Evolutionary conservation across 2,888 invertebrate species (phyloP), one percentile per base, ranked within the genome.

Genomic region (Mimachlamys varia): DNA sequence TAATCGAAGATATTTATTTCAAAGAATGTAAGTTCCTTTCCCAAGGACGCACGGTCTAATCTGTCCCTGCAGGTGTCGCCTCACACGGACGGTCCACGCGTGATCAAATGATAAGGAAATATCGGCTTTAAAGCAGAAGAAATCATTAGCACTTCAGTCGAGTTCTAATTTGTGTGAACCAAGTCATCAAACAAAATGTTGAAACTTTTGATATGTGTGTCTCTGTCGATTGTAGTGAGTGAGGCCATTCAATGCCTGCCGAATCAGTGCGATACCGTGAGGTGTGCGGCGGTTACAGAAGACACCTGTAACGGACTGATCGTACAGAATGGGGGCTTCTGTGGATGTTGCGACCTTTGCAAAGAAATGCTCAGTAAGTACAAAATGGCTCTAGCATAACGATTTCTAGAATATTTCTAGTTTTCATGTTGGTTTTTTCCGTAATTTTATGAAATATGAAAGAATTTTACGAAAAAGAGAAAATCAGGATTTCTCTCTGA

Each of bases 281-380:
- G 90, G 22, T 94, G 94, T 90, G 92, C 92, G 0, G 90, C 91
- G 3, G 90, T 93, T 27, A 90, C 89, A 4, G 91, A 88, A 2
- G 91, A 91, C 22, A 92, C 88, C 49, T 94, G 94, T 90, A 88
- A 90, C 19, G 93, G 93, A 2, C 19, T 76, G 2, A 58, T 93
- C n/a, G 92, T 91, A 76, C 50, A 88, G 15, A 92, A 92, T 37
- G 94, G 92, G 12, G 93, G 94, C 53, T 92, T 91, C 53, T 94
- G 94, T 90, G 94, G 94, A 0, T 94, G 94, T 87, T 94, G 94
- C 88, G 94, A 93, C 62, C 87, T 91, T 7, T 94, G 94, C 76
- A 89, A 92, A 22, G 90, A 50, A 13, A 88, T 91, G 37, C 37
- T 93, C 37, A 92, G 93, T 93, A 91, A 76, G 92, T 58, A 76